phyloP scores from a whole-genome alignment of 2,113 vertebrate species.

The Origma solitaria region DNA sequence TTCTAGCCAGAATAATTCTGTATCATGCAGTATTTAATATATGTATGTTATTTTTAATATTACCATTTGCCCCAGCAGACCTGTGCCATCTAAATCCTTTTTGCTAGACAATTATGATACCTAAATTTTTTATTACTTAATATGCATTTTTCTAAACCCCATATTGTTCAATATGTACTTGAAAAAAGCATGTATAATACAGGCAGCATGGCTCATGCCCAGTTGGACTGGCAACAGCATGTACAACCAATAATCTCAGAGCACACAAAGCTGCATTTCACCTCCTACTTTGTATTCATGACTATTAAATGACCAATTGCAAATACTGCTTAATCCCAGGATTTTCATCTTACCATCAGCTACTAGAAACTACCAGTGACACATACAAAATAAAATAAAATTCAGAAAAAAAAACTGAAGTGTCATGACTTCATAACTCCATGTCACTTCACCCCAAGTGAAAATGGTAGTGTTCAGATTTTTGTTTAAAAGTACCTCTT shows the following conservation, averaged over 20 bases:
- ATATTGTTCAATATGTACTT: neutral
- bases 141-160: neutral
- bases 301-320: neutral
- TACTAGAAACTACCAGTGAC: neutral
- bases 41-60: neutral
- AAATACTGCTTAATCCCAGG: neutral
- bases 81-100: neutral
- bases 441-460: neutral
- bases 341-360: neutral
- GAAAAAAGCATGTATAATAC: neutral
- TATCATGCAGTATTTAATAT: neutral
- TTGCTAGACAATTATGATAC: neutral
- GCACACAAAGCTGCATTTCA: neutral
- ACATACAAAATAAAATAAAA: neutral
- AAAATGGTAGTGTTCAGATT: neutral
- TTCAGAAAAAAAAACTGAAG: neutral
- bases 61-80: neutral
- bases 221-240: neutral
- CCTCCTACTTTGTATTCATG: neutral
- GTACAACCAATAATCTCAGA: neutral
- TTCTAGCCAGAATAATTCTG: neutral
- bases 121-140: neutral
- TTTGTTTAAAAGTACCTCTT: conserved; percentile 78
- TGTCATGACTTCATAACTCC: too few species aligned
- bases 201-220: neutral